Base-by-base conservation (phyloP, 2,797 vertebrate genomes). In the Anniella stebbinsi region DNA sequence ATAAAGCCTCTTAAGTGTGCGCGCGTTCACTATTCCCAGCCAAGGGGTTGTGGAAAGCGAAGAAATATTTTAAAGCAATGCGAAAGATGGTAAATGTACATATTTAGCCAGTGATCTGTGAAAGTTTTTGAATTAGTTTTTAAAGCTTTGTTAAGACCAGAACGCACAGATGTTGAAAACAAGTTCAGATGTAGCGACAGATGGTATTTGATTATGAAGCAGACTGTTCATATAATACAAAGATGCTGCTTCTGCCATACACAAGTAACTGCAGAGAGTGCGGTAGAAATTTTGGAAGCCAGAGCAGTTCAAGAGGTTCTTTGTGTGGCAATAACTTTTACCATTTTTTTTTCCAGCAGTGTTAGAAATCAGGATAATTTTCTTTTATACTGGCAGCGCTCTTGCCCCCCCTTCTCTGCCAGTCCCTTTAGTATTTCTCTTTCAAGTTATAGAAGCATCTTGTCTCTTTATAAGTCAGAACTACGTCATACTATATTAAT, bases 171-270 rank as follows among this genome's bases (percentile, higher is more conserved):
- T 99, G 99, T 98, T 98, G 98, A 98, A 98, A 98, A 98, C 97
- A 98, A 98, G 98, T 99, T 99, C 98, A 99, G 98, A 99, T 99
- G 99, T 98, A 99, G 98, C 98, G 99, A 99, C 99, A 99, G 99
- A 99, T 99, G 99, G 99, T 99, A 99, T 99, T 99, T 99, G 99
- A 99, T 99, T 99, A 99, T 98, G 98, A 98, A 99, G 98, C 99
- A 99, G 99, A 99, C 99, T 99, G 98, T 99, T 98, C 98, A 98
- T 98, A 99, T 99, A 99, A 99, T 98, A 98, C 98, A 99, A 99
- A 99, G 99, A 99, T 98, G 98, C 98, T 98, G 98, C 98, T 98
- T 98, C 98, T 98, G 98, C 98, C 98, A 98, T 98, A 98, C 98
- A 97, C 98, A 98, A 99, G 98, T 98, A 98, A 98, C 98, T 98